These are phyloP conservation scores for Achlya flavicornis DNA, from an alignment of 2,888 invertebrate genomes.

Conservation along the genomic window DNA sequence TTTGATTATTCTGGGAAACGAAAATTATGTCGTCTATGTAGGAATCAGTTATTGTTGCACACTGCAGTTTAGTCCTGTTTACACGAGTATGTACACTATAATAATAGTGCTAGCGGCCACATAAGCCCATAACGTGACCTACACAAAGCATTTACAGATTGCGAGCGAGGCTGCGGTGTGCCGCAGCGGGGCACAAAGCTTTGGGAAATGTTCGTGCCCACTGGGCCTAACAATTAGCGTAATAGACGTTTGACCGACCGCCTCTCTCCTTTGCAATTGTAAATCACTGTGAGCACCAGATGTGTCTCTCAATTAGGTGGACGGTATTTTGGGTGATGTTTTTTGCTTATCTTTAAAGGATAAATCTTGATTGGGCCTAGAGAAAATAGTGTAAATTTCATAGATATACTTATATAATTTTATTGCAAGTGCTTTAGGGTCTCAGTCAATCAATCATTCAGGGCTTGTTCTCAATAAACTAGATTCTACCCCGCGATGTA, in stretches of 20 bases:
- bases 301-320: slow-evolving; percentile 17
- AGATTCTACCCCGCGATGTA: too few relatives aligned
- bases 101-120: slow-evolving; percentile 34
- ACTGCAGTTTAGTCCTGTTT: slow-evolving; percentile 34
- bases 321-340: background rate
- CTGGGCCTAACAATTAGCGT: slow-evolving; percentile 59
- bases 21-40: slow-evolving; percentile 13
- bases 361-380: too few relatives aligned
- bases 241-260: slow-evolving; percentile 57
- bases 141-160: slow-evolving; percentile 66
- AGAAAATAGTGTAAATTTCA: too few relatives aligned
- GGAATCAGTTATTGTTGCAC: slow-evolving; percentile 25
- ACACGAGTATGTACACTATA: slow-evolving; percentile 34
- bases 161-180: slow-evolving; percentile 54
- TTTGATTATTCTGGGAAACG: background rate
- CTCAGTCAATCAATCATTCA: too few relatives aligned
- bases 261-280: slow-evolving; percentile 32
- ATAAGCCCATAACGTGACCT: slow-evolving; percentile 56
- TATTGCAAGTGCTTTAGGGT: too few relatives aligned
- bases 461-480: too few relatives aligned
- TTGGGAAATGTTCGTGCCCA: slow-evolving; percentile 48
- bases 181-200: slow-evolving; percentile 57
- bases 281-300: slow-evolving; percentile 33
- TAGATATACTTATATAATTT: too few relatives aligned
- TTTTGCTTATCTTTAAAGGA: too few relatives aligned